Conservation (phyloP, 2,888 invertebrate genomes). For the Agrotis puta region DNA sequence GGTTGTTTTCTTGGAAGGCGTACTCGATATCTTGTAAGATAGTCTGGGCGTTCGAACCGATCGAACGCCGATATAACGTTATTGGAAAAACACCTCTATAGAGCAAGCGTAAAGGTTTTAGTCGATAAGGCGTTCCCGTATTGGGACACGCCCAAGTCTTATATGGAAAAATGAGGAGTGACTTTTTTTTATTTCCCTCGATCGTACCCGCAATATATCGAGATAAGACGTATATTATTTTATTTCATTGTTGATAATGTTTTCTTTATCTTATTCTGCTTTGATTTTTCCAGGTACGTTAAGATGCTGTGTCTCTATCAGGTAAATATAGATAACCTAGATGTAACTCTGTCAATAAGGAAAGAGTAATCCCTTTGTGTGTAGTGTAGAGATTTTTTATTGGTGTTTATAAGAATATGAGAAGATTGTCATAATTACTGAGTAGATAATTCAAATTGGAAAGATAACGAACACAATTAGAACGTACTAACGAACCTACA, state of each 20-base stretch:
- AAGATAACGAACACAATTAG: conserved; percentile 50
- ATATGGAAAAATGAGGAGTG: conserved; percentile 86
- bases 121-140: conserved; percentile 83
- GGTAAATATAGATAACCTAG: conserved; percentile 77
- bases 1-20: conserved; percentile 87
- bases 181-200: conserved; percentile 83
- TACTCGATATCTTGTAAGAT: conserved; percentile 90
- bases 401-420: conserved; percentile 34
- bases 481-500: conserved; percentile 32
- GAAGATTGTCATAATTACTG: conserved; percentile 31
- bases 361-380: conserved; percentile 47
- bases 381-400: conserved; percentile 55
- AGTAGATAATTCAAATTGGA: conserved; percentile 53
- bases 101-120: conserved; percentile 80
- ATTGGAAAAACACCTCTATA: conserved; percentile 89
- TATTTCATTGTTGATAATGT: conserved; percentile 76
- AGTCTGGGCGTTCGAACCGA: conserved; percentile 90
- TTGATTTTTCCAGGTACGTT: conserved; percentile 82
- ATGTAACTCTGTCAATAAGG: conserved; percentile 49
- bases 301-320: conserved; percentile 84
- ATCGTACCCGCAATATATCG: conserved; percentile 74
- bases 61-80: conserved; percentile 87
- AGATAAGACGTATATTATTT: conserved; percentile 78
- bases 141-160: conserved; percentile 88
- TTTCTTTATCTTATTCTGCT: conserved; percentile 66